Base-by-base conservation (phyloP, 2,113 vertebrate species). In the Burhinus oedicnemus region DNA sequence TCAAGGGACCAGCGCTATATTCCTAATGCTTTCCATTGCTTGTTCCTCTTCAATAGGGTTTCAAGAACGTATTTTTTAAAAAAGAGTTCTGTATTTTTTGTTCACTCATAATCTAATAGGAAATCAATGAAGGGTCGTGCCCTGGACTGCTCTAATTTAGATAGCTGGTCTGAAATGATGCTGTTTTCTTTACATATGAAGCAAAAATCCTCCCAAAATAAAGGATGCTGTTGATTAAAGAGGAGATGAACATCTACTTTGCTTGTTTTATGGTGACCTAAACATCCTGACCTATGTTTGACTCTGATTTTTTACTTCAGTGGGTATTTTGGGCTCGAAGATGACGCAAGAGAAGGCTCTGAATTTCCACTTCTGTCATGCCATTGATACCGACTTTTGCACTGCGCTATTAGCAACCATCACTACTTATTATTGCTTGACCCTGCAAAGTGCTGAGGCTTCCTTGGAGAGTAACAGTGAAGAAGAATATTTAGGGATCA, bases 41-140 rank as follows among this genome's bases (percentile, higher is more conserved):
- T 87, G 65, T 89, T 83, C 79, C 34, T 87, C 38, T 90, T 93
- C 89, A 92, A 75, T 2, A 52, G 34, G 23, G 21, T 93, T 97
- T 91, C 88, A 87, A 94, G 77, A 91, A 30, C 23, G 25, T 52
- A 78, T 70, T 79, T 87, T 92, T 70, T 27, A 52, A 85, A 57
- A 85, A 58, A 75, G 29, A 47, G 20, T 70, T 79, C 40, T 47
- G 40, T 27, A 55, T 27, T 85, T 91, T 84, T 88, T 92, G 69
- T 87, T 96, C 44, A 62, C 36, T 92, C 62, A n/a, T 82, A 94
- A 93, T 93, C 78, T 95, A 93, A 94, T 32, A 92, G 62, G 84
- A 89, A 96, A 91, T 96, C 91, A 89, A 96, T 91, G 75, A 95
- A 82, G 74, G 83, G 65, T 85, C 38, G 0, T 93, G 94, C 71